These are phyloP conservation scores for Chiloscyllium punctatum DNA, from an alignment of 2,797 vertebrate species.

Conservation along the genomic window DNA sequence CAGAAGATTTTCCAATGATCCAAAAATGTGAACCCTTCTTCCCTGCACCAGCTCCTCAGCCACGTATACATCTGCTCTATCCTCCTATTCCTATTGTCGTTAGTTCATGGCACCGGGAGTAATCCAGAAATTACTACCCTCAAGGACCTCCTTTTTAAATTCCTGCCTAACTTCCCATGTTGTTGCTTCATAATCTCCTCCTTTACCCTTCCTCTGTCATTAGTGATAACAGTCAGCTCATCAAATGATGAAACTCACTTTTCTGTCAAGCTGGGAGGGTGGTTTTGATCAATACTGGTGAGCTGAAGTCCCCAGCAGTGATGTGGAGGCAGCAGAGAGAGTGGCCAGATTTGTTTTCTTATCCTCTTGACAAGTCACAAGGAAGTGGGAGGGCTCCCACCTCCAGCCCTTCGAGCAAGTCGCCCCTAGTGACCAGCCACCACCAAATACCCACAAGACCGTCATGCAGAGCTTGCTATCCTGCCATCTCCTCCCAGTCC, in stretches of 20 bases:
- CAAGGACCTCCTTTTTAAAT: no score
- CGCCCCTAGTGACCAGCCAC: not conserved
- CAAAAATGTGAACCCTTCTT: no score
- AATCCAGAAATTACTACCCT: no score
- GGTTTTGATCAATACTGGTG: not conserved
- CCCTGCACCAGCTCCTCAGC: no score
- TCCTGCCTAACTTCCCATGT: no score
- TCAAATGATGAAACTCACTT: not conserved
- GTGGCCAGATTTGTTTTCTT: not conserved
- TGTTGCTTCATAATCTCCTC: no score
- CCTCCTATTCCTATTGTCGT: no score
- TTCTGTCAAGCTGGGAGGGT: not conserved
- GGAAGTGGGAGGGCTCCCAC: not conserved
- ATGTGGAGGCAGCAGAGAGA: not conserved
- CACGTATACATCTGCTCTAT: no score
- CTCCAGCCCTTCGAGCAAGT: not conserved
- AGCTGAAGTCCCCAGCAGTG: not conserved
- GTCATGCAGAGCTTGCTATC: not conserved
- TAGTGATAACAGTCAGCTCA: no score
- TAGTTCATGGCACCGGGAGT: no score
- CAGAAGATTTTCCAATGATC: no score
- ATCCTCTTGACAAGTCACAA: not conserved
- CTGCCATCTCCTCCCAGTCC: not conserved
- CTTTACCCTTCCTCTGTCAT: no score
- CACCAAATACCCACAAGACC: not conserved